Base-by-base conservation (phyloP, 2,797 vertebrate species). In the Thaleichthys pacificus region DNA sequence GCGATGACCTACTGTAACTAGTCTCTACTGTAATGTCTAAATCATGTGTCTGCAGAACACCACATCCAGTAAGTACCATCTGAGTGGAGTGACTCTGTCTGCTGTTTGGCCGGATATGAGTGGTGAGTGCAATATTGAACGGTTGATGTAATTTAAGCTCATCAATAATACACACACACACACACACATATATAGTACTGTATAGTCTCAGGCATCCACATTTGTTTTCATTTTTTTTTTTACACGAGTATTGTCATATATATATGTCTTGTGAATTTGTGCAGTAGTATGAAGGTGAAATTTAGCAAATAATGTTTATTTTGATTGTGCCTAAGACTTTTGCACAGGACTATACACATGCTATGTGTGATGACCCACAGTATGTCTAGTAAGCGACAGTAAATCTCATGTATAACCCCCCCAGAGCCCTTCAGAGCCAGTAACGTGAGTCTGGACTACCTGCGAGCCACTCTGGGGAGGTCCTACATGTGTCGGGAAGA, bases 401-500 rank as follows among this genome's bases (percentile, higher is more conserved):
- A 35, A 35, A 35, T 35, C 4, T 35, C 4, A 5, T 35, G 32
- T 35, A 1, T 35, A 35, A 35, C 17, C 17, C 15, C 32, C 56
- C 1, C 32, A 92, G 92, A 66, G 5, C n/a, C 38, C 4, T 38
- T 93, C 73, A 58, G 0, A 0, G 87, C 68, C 3, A 21, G 1
- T 0, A 97, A 96, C 82, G 3, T 0, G 74, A 95, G 76, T 4
- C 90, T 99, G 89, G 91, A 89, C 57, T 95, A 93, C 61, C 88
- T 98, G 77, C 87, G 85, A 69, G 95, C 96, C 69, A 90, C 93
- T 0, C 35, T 95, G 0, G 96, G 95, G 0, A 94, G 87, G 78
- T 99, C 97, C 0, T 99, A 97, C 90, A 95, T 91, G 92, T 99
- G 98, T 84, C 93, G 77, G 0, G 80, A 93, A 0, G 91, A 96